Evolutionary conservation across 2,888 invertebrate genomes (phyloP), one percentile per base, ranked within the genome.

Genomic region (Caenorhabditis drosophilae): DNA sequence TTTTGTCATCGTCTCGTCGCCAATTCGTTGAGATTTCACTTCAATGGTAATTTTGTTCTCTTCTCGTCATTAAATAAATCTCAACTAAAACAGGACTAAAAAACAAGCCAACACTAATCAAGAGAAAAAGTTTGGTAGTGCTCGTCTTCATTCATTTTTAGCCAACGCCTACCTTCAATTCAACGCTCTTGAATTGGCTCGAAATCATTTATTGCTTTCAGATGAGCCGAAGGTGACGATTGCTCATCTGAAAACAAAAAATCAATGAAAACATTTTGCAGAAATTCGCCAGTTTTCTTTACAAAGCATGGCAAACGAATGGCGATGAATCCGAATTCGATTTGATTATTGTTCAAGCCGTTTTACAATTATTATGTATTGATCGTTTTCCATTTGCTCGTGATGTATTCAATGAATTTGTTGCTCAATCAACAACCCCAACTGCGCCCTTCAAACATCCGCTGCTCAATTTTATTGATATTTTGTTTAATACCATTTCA

Each of bases 1-100:
- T 57, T 12, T 34, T 57, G 4, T 31, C n/a, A 12, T 31, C 49
- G 9, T 51, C 56, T 2, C 44, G 57, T 1, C 38, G 53, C 20
- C 51, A 50, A 26, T 48, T 49, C 41, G 62, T 57, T 12, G 62
- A 63, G n/a, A 49, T 57, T 23, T 45, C 57, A 2, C 51, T 63
- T 57, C 56, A 57, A 25, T 63, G 62, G 62, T 61, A 41, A 20
- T 38, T 47, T 35, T 42, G 27, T 4, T 4, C 7, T 11, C n/a
- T 36, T 36, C n/a, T n/a, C 31, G 12, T 9, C 31, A 6, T 31
- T 31, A 9, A 9, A 12, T 15, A 7, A 48, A 4, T 44, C 16
- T 6, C 18, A 16, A 25, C n/a, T n/a, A n/a, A n/a, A n/a, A n/a
- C n/a, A n/a, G n/a, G n/a, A 11, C 20, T 23, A 31, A n/a, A 26